Conservation (phyloP, 2,113 vertebrate species). For the Eurypyga helias region DNA sequence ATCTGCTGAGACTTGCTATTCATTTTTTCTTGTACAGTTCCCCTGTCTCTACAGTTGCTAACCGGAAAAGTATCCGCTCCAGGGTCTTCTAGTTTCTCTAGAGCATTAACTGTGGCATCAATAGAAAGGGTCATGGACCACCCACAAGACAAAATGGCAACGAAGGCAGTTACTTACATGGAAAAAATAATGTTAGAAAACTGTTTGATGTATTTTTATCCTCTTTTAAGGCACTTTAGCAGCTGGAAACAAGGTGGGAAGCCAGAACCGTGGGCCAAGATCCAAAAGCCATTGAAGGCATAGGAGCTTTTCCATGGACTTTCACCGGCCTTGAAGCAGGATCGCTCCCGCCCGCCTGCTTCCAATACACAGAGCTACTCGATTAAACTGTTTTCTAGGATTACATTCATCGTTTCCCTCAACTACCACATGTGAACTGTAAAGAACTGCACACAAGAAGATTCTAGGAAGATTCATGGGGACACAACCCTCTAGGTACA, state of each 20-base stretch:
- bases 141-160: neutral
- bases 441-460: neutral
- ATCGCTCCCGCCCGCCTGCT: neutral
- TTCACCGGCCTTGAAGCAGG: neutral
- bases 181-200: neutral
- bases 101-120: neutral
- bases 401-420: neutral
- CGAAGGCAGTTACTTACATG: neutral
- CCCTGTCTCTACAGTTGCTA: neutral
- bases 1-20: neutral
- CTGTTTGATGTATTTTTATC: constrained; percentile 28
- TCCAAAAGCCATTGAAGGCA: neutral
- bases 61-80: neutral
- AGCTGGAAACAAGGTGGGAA: constrained; percentile 48
- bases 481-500: too few species aligned
- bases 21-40: neutral
- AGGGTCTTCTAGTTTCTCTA: neutral
- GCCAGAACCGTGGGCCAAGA: neutral
- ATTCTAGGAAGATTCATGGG: neutral
- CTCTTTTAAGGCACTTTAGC: constrained; percentile 17
- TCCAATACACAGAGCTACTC: neutral
- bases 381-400: neutral
- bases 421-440: neutral
- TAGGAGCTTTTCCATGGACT: neutral
- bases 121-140: neutral